Conservation (phyloP, 2,113 vertebrate species). For the Narcine bancroftii region DNA sequence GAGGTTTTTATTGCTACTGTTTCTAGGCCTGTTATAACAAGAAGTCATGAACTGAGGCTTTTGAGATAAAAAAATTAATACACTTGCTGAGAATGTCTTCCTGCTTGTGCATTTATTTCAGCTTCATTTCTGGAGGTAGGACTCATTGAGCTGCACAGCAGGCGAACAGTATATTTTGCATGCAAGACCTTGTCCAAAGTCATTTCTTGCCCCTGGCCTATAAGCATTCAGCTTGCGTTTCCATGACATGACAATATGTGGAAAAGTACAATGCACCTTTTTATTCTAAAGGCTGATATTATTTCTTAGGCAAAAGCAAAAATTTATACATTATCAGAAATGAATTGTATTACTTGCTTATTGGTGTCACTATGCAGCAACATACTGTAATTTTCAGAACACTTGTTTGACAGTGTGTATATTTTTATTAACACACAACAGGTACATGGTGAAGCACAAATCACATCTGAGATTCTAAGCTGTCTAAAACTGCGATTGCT, state of each 20-base stretch:
- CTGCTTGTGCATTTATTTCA: background rate
- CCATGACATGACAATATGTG: slow-evolving; percentile 29
- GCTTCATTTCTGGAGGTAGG: background rate
- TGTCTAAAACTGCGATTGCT: slow-evolving; percentile 48
- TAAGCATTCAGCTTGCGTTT: slow-evolving; percentile 25
- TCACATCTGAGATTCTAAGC: slow-evolving; percentile 45
- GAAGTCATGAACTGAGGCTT: background rate
- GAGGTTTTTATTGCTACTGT: background rate
- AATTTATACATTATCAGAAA: background rate
- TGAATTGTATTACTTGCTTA: slow-evolving; percentile 10
- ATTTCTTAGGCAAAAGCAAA: slow-evolving; percentile 2
- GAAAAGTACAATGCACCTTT: background rate
- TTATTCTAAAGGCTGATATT: background rate
- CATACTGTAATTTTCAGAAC: slow-evolving; percentile 17
- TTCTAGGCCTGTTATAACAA: background rate
- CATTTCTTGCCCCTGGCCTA: background rate
- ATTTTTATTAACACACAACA: slow-evolving; percentile 48
- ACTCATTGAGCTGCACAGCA: slow-evolving; percentile 8
- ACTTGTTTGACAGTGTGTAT: background rate
- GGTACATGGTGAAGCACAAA: slow-evolving; percentile 92
- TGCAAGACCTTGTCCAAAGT: slow-evolving; percentile 16
- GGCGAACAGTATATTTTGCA: background rate
- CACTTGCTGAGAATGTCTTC: background rate
- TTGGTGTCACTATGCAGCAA: background rate
- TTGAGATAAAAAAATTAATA: slow-evolving; percentile 5